Percentiles rank a stretch among this genome's conserved stretches.
phyloP scores from a whole-genome alignment of 2,797 vertebrate species.

The Limnodromus scolopaceus region DNA sequence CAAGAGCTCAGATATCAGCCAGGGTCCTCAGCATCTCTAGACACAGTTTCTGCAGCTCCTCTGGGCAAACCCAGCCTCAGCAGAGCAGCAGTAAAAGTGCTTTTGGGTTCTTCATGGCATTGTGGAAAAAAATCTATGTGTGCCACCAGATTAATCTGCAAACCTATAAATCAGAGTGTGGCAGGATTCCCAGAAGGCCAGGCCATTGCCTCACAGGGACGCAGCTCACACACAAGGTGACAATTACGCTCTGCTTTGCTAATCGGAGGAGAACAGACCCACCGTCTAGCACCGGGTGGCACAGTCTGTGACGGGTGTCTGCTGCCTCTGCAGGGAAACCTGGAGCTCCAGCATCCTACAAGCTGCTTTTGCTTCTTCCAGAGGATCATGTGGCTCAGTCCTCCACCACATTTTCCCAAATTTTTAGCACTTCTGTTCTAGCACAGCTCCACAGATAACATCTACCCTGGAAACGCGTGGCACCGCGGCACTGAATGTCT shows the following conservation, averaged over 20 bases:
- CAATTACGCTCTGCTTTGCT: not conserved
- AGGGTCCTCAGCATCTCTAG: not conserved
- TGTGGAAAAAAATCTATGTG: fast-evolving
- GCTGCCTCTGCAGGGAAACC: not conserved
- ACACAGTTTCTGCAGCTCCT: not conserved
- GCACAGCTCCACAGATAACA: not conserved
- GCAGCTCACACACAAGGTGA: not conserved
- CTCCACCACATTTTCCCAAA: not conserved
- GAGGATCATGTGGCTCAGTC: not conserved
- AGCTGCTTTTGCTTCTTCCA: not conserved
- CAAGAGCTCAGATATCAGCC: not conserved
- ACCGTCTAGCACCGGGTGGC: not conserved
- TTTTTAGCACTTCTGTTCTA: not conserved
- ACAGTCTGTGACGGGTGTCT: not conserved
- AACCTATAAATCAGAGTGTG: fast-evolving
- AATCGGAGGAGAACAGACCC: not conserved
- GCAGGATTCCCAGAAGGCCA: not conserved
- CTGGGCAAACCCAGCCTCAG: not conserved
- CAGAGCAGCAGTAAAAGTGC: not conserved
- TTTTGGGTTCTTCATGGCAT: not conserved
- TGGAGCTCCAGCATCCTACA: not conserved
- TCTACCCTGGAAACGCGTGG: not conserved
- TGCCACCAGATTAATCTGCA: not conserved
- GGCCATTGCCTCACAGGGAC: not conserved
- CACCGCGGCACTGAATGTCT: fast-evolving